Evolutionary conservation across 2,797 vertebrate species (phyloP), one percentile per base, ranked within the genome.

Genomic region (Cyprinodon diabolis): DNA sequence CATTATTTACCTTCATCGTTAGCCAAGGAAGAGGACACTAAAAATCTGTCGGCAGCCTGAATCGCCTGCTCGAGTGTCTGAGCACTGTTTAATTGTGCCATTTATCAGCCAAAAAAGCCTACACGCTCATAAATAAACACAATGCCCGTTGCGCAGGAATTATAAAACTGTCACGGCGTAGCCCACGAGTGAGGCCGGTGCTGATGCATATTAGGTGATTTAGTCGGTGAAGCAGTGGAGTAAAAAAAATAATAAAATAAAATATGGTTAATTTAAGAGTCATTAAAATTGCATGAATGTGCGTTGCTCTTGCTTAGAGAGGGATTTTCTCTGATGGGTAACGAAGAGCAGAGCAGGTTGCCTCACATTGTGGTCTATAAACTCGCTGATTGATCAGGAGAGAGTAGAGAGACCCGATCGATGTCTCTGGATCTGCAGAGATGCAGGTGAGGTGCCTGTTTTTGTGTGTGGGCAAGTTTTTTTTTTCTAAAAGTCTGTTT

Each of bases 211-310:
- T 97, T 96, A 96, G 96, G 95, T 94, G 95, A 96, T 97, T 96
- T 96, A 96, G 95, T 95, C 92, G 86, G 95, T 96, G 94, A 87
- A 93, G 88, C 93, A 92, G 91, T 78, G 74, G 84, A 87, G 91
- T 82, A 92, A 94, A 96, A 43, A 63, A 68, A 52, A 68, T 43
- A 43, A 43, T 43, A 43, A 43, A 43, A 43, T 11, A 68, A 69
- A 95, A 94, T 92, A 93, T 95, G 94, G 95, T 96, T 93, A 91
- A 93, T 94, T 93, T 96, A 96, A 95, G 96, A 96, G 96, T 96
- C 93, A 96, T 97, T 97, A 97, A 97, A 97, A 95, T 96, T 98
- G 95, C 91, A 98, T 96, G 95, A 96, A 94, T 90, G 94, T 92
- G 95, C 95, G 94, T 95, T 95, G 94, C 93, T 91, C 0, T 86